Evolutionary conservation across 2,797 vertebrate genomes (phyloP).

Genomic region (Mormyrops boulengeri): DNA sequence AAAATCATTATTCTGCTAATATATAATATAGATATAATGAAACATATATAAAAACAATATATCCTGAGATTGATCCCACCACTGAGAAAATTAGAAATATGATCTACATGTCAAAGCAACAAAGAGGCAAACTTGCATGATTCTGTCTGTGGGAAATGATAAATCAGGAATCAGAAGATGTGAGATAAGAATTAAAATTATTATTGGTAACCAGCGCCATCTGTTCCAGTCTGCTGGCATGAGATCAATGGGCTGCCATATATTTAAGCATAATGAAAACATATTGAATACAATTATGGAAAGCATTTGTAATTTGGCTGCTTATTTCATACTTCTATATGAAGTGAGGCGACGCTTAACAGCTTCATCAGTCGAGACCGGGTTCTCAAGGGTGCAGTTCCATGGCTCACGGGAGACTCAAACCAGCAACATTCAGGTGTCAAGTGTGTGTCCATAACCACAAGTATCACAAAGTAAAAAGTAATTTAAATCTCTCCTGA

Average conservation of each 20-base stretch:
- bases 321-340: background rate
- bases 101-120: background rate
- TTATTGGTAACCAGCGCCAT: background rate
- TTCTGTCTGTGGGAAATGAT: constrained; percentile 1
- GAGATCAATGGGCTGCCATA: constrained; percentile 1
- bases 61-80: background rate
- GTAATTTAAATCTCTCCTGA: background rate
- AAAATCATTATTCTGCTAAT: background rate
- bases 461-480: background rate
- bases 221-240: background rate
- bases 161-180: background rate
- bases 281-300: background rate
- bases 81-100: background rate
- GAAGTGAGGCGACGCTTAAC: background rate
- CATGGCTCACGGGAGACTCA: background rate
- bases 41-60: background rate
- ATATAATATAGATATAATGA: background rate
- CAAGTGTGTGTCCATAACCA: background rate
- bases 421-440: background rate
- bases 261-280: background rate
- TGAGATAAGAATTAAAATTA: background rate
- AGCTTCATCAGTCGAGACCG: background rate
- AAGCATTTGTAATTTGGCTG: background rate
- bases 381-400: background rate
- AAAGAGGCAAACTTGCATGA: background rate